A percentile compares a stretch with the other conserved stretches of the same genome.
Evolutionary conservation across 2,113 vertebrate genomes (phyloP).

Genomic region (Maccullochella peelii): DNA sequence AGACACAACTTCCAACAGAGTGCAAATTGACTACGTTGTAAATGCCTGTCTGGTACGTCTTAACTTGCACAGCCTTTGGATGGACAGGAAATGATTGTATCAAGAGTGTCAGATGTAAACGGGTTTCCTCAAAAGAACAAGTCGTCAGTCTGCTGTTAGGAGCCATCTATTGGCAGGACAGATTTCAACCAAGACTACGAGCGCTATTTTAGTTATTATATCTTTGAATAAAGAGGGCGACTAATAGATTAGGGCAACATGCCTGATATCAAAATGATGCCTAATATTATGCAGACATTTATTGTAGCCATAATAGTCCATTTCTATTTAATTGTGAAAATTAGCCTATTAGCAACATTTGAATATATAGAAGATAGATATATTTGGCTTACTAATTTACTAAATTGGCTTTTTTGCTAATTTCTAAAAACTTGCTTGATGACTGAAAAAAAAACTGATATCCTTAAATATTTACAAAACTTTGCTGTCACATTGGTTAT

Average conservation of each 20-base stretch:
- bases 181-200: not conserved
- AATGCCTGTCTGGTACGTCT: not conserved
- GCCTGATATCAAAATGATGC: not conserved
- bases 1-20: constrained; percentile 30
- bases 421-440: not conserved
- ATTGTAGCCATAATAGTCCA: not conserved
- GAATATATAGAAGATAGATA: not conserved
- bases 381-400: too few relatives aligned
- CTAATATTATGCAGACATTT: not conserved
- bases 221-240: not conserved
- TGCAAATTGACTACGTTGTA: not conserved
- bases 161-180: not conserved
- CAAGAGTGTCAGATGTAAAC: not conserved
- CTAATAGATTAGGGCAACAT: not conserved
- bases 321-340: not conserved
- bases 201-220: not conserved
- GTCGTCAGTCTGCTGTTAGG: not conserved
- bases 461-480: not conserved
- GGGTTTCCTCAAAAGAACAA: not conserved
- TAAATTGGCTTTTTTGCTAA: not conserved
- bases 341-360: not conserved
- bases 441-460: not conserved
- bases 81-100: not conserved
- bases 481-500: not conserved
- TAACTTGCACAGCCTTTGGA: not conserved